Evolutionary conservation across 92 coral and sea anemone species (phyloP), one percentile per base, ranked within the genome.

Genomic region (Epizoanthus fatuus): DNA sequence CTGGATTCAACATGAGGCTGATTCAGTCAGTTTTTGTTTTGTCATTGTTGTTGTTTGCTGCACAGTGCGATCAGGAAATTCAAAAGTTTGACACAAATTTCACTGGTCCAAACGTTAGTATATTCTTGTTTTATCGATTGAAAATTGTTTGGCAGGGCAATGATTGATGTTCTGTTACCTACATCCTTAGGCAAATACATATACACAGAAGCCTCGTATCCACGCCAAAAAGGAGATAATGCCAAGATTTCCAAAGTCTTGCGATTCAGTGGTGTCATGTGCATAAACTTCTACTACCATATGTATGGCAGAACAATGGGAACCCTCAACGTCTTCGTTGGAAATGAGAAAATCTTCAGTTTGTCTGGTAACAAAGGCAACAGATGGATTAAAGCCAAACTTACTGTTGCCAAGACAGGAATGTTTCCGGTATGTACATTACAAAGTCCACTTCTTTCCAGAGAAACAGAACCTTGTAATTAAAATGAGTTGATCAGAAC

Each of bases 311-410:
- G 4, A 12, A 51, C 56, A 6, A 84, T 84, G 83, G 88, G 88
- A 39, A 59, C 38, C 19, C 88, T 84, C 0, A 51, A 74, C 19
- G 83, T 84, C 20, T 84, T 44, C 66, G 63, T 76, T 35, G 88
- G 83, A 49, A 35, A 51, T 25, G 44, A 19, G 0, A 47, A 25
- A 4, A 65, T 86, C 40, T 80, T 86, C 45, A 80, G 38, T 14
- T 47, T 51, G 13, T 86, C 86, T 29, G 81, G 90, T 12, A 86
- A 86, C 72, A 64, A 69, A n/a, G 86, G 90, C 45, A 67, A 35
- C 57, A 49, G 22, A 32, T 86, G 90, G 90, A 29, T 14, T 42
- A 12, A 12, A 45, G 86, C 86, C 6, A 37, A 37, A 4, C 3
- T 32, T 25, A 80, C 63, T 13, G 57, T 86, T 38, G 14, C 44